Percentiles rank a stretch among this genome's conserved stretches.
Evolutionary conservation across 1,140 invertebrate species (phyloP).

Genomic region (Epicauta chinensis): DNA sequence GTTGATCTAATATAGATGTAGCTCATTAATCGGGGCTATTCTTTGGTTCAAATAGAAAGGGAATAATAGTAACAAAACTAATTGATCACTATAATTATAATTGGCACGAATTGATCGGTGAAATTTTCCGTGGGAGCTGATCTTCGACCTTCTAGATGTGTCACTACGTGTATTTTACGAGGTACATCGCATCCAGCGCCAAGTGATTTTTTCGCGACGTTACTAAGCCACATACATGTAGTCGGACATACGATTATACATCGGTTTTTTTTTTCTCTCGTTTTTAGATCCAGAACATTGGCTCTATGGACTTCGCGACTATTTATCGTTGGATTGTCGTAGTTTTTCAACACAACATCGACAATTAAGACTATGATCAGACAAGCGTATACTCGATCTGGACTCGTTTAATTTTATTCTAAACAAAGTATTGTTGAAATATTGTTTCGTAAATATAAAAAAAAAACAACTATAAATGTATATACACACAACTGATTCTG

Average conservation of each 20-base stretch:
- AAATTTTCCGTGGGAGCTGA: conserved; percentile 26
- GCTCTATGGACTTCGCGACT: conserved; percentile 12
- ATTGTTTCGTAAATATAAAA: too few relatives aligned
- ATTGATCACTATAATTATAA: too few relatives aligned
- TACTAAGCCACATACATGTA: conserved; percentile 7
- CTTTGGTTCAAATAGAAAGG: too few relatives aligned
- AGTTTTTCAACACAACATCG: conserved; percentile 1
- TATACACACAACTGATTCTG: conserved; percentile 35
- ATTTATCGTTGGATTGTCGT: conserved; percentile 11
- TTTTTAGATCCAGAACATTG: neutral
- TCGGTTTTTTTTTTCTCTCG: conserved; percentile 14
- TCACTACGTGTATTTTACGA: conserved; percentile 25
- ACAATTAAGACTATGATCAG: too few relatives aligned
- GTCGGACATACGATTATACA: conserved; percentile 21
- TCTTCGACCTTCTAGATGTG: conserved; percentile 27
- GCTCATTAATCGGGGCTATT: conserved; percentile 27
- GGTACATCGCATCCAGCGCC: conserved; percentile 7
- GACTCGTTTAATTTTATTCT: neutral
- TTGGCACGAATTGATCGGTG: conserved; percentile 1
- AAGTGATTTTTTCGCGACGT: conserved; percentile 23
- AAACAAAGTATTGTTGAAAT: too few relatives aligned
- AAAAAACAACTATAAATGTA: too few relatives aligned
- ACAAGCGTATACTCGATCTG: neutral
- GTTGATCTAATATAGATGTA: conserved; percentile 30
- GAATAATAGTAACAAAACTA: too few relatives aligned